Evolutionary conservation across 2,113 vertebrate species (phyloP).

Genomic region (Dolichallabes microphthalmus): DNA sequence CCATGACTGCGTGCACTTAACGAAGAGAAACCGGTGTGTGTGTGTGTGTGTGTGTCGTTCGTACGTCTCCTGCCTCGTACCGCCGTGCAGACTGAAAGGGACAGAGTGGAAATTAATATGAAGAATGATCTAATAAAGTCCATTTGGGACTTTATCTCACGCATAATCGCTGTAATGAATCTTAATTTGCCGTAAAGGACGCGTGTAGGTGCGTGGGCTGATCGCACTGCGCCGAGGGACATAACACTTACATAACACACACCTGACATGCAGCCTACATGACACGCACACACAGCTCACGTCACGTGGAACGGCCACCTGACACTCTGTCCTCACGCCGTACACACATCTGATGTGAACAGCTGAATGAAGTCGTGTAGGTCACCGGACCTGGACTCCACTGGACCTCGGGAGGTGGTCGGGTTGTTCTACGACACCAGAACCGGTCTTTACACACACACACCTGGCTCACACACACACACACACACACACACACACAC

Average conservation of each 20-base stretch:
- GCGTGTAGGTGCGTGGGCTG: background rate
- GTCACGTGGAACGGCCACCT: background rate
- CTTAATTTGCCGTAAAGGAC: conserved; percentile 8
- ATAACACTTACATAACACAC: background rate
- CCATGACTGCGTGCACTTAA: conserved; percentile 47
- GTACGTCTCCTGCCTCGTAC: conserved; percentile 26
- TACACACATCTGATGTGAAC: no score
- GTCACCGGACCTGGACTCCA: no score
- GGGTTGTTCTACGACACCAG: no score
- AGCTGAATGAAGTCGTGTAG: no score
- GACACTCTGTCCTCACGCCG: background rate
- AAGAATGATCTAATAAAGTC: conserved; percentile 54
- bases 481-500: conserved; percentile 60
- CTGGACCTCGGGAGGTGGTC: no score
- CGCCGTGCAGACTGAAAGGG: conserved; percentile 15
- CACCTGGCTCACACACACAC: conserved; percentile 37
- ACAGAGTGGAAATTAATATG: conserved; percentile 44
- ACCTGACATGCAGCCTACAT: background rate
- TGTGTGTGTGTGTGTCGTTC: conserved; percentile 41
- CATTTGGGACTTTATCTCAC: conserved; percentile 48
- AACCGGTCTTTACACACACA: no score
- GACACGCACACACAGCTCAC: background rate
- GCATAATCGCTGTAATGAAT: conserved; percentile 45
- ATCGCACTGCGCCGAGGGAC: background rate
- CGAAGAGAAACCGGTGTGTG: conserved; percentile 36